Base-by-base conservation (phyloP, 2,113 vertebrate genomes). In the Pelecanus crispus region DNA sequence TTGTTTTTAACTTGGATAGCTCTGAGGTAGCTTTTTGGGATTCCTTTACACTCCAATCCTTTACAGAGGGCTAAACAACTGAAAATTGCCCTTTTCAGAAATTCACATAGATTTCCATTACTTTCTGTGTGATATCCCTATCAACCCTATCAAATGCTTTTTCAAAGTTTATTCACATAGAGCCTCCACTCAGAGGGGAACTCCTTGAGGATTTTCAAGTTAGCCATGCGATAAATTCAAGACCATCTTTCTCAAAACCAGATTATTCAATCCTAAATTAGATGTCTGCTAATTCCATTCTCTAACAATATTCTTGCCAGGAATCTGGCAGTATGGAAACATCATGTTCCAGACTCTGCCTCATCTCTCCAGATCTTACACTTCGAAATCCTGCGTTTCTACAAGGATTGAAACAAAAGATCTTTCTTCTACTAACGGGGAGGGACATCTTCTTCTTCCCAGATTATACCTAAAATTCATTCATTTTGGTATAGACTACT, bases 371-470 rank as follows among this genome's bases (percentile, higher is more conserved):
- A 36, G 36, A 45, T 77, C 77, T 90, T 62, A 45, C 28, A 10
- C 40, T 88, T 70, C 10, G 58, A 91, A 91, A 77, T n/a, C n/a
- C 3, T 40, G 40, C 32, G 53, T 70, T 94, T 86, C 63, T 88
- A 32, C 67, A 81, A 62, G 24, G 63, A 73, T 5, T 90, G 45
- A 92, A 93, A 86, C 58, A 82, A 85, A 84, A 94, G 79, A 25
- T 88, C 58, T 66, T 93, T 94, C 34, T 88, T n/a, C 63, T 83
- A 25, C 45, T 86, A n/a, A 14, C 95, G 45, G 66, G 62, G 45
- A 90, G 53, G 28, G 49, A 40, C 45, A 94, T 81, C 71, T 90
- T 96, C 88, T 71, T 94, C 63, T 96, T 95, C 85, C 74, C 45
- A 92, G 49, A 42, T 80, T 62, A 80, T 22, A 88, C 90, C 82